Base-by-base conservation (phyloP, 2,888 invertebrate genomes). In the Heliconius cydno region DNA sequence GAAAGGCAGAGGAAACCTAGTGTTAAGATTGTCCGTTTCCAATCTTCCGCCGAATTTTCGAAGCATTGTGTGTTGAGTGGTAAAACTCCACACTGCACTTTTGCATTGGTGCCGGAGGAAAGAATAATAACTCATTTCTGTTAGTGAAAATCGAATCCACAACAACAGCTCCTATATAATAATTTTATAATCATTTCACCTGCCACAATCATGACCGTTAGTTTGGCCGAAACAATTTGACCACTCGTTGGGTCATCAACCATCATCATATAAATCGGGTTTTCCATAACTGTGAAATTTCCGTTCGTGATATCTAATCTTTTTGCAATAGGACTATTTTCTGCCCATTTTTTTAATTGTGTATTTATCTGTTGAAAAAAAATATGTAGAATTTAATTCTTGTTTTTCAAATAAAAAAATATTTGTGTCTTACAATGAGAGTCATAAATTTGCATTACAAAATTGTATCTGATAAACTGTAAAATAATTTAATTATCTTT, bases 171-270 rank as follows among this genome's bases (percentile, higher is more conserved):
- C 3, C 3, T n/a, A 63, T 63, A 9, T 28, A 28, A 25, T 34
- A 3, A 22, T 22, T 22, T 22, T 22, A 65, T 46, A 30, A 30
- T 1, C 7, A 75, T 46, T 28, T 28, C 13, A 94, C 94, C 94
- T 85, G 94, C 93, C 78, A 94, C 89, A 41, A 94, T 88, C 90
- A 94, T 90, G 15, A 94, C 92, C 66, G 93, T 94, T 82, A 91
- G 89, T 83, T 95, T 95, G 52, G 94, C 93, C 68, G 92, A 88
- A 74, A 90, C 81, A 41, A 91, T 90, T 87, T 95, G 94, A 3
- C 95, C 94, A 79, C 91, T 93, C 65, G 92, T 94, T 0, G 92
- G 94, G 79, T 95, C 94, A 80, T 95, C 94, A 7, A 95, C 89
- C 74, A 91, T 90, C 89, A 94, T 91, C 92, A 95, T 90, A 80